Conservation (phyloP, 2,888 invertebrate genomes). For the Ochlodes sylvanus region DNA sequence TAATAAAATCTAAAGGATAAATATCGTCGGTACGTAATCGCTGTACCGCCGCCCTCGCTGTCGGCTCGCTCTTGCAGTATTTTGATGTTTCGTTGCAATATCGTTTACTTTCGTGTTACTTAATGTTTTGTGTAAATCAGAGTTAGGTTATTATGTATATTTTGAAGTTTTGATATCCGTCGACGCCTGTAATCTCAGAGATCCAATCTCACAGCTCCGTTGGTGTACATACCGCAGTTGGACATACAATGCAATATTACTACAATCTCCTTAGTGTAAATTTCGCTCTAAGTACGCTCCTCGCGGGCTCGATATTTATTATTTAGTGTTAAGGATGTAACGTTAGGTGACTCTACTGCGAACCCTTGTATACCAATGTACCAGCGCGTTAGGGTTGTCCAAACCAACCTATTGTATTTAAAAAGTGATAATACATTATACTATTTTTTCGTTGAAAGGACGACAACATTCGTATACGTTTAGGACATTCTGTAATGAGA, state of each 20-base stretch:
- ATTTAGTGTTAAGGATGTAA: constrained; percentile 81
- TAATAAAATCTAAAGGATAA: constrained; percentile 57
- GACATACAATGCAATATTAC: constrained; percentile 72
- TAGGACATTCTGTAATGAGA: constrained; percentile 75
- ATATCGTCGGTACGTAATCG: constrained; percentile 47
- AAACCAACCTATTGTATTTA: constrained; percentile 70
- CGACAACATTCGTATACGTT: constrained; percentile 91
- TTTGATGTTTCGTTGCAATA: constrained; percentile 80
- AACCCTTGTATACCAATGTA: constrained; percentile 82
- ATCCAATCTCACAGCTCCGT: constrained; percentile 76
- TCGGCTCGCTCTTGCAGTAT: constrained; percentile 53
- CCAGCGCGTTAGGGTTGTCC: constrained; percentile 73
- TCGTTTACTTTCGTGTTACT: constrained; percentile 71
- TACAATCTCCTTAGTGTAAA: constrained; percentile 81
- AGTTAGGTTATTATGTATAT: constrained; percentile 81
- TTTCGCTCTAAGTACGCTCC: constrained; percentile 77
- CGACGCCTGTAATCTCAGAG: constrained; percentile 79
- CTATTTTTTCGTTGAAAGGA: constrained; percentile 79
- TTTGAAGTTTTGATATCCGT: constrained; percentile 74
- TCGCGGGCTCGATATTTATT: constrained; percentile 81
- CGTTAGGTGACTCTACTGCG: constrained; percentile 78
- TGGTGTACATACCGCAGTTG: constrained; percentile 69
- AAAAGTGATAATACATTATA: constrained; percentile 71
- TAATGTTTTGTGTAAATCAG: constrained; percentile 78
- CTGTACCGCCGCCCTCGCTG: constrained; percentile 20